Percentiles rank a stretch among this genome's conserved stretches.
These are phyloP conservation scores for Sebastolobus alascanus DNA, from an alignment of 2,797 vertebrate genomes.

Conservation along the genomic window DNA sequence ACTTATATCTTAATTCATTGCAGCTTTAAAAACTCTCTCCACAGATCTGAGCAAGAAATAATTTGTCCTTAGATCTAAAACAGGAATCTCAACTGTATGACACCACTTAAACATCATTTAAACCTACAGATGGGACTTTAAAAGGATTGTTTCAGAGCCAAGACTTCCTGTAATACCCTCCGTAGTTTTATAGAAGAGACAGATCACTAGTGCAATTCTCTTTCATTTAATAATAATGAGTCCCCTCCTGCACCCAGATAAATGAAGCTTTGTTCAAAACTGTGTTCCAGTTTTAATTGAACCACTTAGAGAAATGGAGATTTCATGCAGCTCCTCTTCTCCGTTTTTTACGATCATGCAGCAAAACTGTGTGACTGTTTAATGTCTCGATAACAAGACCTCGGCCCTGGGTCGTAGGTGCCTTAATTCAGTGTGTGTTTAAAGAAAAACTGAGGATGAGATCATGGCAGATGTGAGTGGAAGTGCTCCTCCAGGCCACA, in stretches of 20 bases:
- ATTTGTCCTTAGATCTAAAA: slow-evolving; percentile 23
- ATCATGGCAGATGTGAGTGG: slow-evolving; percentile 76
- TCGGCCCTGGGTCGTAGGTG: slow-evolving; percentile 6
- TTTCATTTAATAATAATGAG: slow-evolving; percentile 54
- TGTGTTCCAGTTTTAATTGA: slow-evolving; percentile 31
- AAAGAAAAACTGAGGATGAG: slow-evolving; percentile 57
- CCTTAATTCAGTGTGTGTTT: slow-evolving; percentile 32
- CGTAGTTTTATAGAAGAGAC: slow-evolving; percentile 31
- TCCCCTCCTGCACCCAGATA: slow-evolving; percentile 40
- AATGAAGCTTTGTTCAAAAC: slow-evolving; percentile 50
- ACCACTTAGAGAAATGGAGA: slow-evolving; percentile 16
- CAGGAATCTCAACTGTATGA: neutral
- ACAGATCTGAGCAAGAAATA: slow-evolving; percentile 4
- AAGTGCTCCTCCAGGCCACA: slow-evolving; percentile 53
- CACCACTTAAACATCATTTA: slow-evolving; percentile 18
- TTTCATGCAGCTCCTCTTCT: slow-evolving; percentile 19
- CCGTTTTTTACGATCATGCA: neutral
- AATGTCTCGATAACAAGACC: slow-evolving; percentile 28
- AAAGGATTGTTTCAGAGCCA: slow-evolving; percentile 10
- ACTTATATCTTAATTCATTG: slow-evolving; percentile 1
- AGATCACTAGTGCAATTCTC: slow-evolving; percentile 35
- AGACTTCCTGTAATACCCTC: slow-evolving; percentile 4
- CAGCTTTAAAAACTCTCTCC: neutral
- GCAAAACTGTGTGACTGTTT: slow-evolving; percentile 4
- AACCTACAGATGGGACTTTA: slow-evolving; percentile 22